Conservation (phyloP, 2,888 invertebrate species). For the Ecliptopera silaceata region DNA sequence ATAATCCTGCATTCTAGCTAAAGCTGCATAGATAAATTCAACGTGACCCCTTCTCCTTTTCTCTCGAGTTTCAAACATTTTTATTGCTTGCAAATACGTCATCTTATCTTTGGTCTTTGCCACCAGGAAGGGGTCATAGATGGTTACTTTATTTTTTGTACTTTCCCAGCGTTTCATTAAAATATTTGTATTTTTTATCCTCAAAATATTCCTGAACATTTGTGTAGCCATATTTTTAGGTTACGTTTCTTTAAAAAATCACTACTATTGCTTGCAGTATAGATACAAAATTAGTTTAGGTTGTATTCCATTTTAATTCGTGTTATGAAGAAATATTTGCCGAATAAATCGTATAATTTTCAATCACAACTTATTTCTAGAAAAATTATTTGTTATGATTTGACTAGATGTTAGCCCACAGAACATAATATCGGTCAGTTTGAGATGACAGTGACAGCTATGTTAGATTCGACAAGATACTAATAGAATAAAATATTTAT, state of each 20-base stretch:
- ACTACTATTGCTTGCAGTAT: background rate
- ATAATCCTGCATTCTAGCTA: slow-evolving; percentile 94
- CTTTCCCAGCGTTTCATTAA: slow-evolving; percentile 65
- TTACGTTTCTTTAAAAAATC: slow-evolving; percentile 41
- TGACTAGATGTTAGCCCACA: too few relatives aligned
- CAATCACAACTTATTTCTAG: too few relatives aligned
- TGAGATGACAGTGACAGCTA: too few relatives aligned
- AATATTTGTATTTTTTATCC: slow-evolving; percentile 48
- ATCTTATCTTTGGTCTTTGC: slow-evolving; percentile 84
- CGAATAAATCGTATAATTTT: too few relatives aligned
- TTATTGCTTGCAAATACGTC: slow-evolving; percentile 88
- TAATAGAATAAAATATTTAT: too few relatives aligned
- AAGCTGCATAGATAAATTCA: slow-evolving; percentile 96
- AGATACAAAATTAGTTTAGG: too few relatives aligned
- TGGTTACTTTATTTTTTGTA: slow-evolving; percentile 64
- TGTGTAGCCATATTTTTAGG: slow-evolving; percentile 62
- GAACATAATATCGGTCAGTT: too few relatives aligned
- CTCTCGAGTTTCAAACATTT: slow-evolving; percentile 87
- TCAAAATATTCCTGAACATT: slow-evolving; percentile 58
- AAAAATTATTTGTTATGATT: too few relatives aligned
- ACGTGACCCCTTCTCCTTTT: slow-evolving; percentile 92
- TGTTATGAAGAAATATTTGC: too few relatives aligned
- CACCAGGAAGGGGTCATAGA: slow-evolving; percentile 75
- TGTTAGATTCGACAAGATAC: too few relatives aligned
- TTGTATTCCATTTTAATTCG: too few relatives aligned